phyloP scores from a whole-genome alignment of 2,888 invertebrate genomes.

The Caenorhabditis afra region DNA sequence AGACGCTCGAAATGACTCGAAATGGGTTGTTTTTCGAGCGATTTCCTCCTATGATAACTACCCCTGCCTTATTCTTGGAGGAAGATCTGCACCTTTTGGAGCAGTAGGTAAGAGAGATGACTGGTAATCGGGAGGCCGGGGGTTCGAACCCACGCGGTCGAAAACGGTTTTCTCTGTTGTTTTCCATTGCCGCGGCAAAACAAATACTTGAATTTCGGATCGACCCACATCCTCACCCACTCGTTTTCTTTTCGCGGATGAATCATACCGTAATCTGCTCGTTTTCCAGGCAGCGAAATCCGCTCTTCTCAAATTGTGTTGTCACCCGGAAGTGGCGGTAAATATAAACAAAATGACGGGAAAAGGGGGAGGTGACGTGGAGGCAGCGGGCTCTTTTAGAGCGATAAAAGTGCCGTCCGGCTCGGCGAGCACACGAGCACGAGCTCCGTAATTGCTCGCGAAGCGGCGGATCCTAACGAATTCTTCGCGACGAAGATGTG shows the following conservation, averaged over 20 bases:
- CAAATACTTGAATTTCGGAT: too few relatives aligned
- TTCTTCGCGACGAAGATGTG: conserved; percentile 27
- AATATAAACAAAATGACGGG: conserved; percentile 25
- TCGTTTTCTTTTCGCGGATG: neutral
- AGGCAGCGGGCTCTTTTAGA: neutral
- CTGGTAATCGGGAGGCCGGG: too few relatives aligned
- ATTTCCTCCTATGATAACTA: too few relatives aligned
- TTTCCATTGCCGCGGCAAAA: too few relatives aligned
- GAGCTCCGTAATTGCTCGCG: conserved; percentile 24
- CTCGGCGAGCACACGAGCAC: conserved; percentile 33
- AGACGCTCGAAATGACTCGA: too few relatives aligned
- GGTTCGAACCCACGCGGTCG: too few relatives aligned
- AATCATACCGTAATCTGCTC: neutral
- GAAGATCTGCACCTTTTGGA: too few relatives aligned
- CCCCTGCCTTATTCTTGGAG: too few relatives aligned
- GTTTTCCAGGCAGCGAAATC: neutral
- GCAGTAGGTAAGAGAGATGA: too few relatives aligned
- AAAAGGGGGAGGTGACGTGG: conserved; percentile 33
- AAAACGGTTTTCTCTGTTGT: neutral
- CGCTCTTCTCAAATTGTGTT: neutral
- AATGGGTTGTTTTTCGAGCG: too few relatives aligned
- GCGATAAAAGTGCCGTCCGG: conserved; percentile 31
- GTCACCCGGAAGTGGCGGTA: conserved; percentile 8
- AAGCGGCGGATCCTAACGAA: conserved; percentile 36
- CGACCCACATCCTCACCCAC: too few relatives aligned